phyloP scores from a whole-genome alignment of 2,888 invertebrate genomes.

The Selenia dentaria region DNA sequence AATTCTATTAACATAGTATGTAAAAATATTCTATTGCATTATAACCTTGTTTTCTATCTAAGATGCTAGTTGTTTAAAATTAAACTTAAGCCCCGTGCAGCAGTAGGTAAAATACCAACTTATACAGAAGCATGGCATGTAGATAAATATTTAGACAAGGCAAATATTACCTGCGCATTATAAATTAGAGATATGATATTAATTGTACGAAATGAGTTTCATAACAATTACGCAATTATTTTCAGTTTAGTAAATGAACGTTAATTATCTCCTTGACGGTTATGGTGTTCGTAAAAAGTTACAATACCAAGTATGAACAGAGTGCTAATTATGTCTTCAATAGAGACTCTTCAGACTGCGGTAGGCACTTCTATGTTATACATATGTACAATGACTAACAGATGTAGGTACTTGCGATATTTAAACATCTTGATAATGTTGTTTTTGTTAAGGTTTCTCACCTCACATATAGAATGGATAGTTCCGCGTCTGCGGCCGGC shows the following conservation, averaged over 20 bases:
- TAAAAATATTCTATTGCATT: no score
- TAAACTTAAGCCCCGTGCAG: no score
- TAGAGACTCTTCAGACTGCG: slow-evolving; percentile 6
- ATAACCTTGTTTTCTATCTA: no score
- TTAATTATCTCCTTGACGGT: not conserved
- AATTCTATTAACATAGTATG: no score
- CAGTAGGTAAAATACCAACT: no score
- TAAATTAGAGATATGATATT: not conserved
- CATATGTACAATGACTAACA: slow-evolving; percentile 11
- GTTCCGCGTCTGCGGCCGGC: slow-evolving; percentile 54
- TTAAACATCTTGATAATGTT: slow-evolving; percentile 2
- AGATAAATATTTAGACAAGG: not conserved
- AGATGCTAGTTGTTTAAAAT: no score
- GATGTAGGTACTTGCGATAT: slow-evolving; percentile 2
- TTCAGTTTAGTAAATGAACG: not conserved
- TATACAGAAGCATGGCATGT: not conserved
- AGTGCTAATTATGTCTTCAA: slow-evolving; percentile 14
- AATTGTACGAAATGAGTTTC: slow-evolving; percentile 1
- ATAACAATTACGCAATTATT: slow-evolving; percentile 1
- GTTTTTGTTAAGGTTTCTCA: slow-evolving; percentile 42
- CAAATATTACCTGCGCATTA: not conserved
- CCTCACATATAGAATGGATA: slow-evolving; percentile 70
- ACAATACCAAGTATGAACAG: slow-evolving; percentile 11
- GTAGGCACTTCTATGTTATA: not conserved
- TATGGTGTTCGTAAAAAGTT: slow-evolving; percentile 5